Base-by-base conservation (phyloP, 2,113 vertebrate species). In the Cryptotis parvus region DNA sequence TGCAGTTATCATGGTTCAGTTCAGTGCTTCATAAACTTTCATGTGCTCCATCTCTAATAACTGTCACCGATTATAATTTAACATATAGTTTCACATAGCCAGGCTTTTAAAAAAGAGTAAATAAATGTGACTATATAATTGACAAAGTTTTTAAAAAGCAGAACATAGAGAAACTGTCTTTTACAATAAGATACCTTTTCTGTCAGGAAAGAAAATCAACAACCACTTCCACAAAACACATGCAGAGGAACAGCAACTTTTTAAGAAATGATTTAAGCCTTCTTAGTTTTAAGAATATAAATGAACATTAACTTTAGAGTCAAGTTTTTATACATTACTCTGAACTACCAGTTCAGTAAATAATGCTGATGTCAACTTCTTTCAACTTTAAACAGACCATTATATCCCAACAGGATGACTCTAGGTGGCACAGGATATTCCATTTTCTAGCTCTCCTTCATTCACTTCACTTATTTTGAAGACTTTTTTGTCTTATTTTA, bases 401-500 rank as follows among this genome's bases (percentile, higher is more conserved):
- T 61, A 39, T 65, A 87, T 35, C 22, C 3, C 45, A 49, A 12
- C 45, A 49, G 45, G 5, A 66, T 73, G 9, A 61, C 22, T 65
- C 33, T 8, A 85, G 49, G 37, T 74, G 15, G 74, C 11, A 70
- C 2, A 16, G 3, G 37, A 80, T 70, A 84, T 11, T 93, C 7
- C 26, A 37, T 43, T 52, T 84, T 45, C 58, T 77, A 65, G 68
- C 16, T 82, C 31, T 79, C 66, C 31, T 69, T 66, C 61, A 89
- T 55, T 90, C 16, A 3, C 35, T 1, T 43, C 58, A 87, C 68
- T 88, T 84, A 92, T 6, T 85, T 79, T 85, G 18, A 84, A 75
- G 52, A 43, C 18, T 52, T 39, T 7, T 65, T 84, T 20, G n/a
- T 91, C 80, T 83, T 55, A 55, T 87, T 84, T 92, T 84, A 92